Percentiles rank a stretch among this genome's conserved stretches.
These are phyloP conservation scores for Cataglyphis altisquamis DNA, from an alignment of 2,888 invertebrate genomes.

Conservation along the genomic window DNA sequence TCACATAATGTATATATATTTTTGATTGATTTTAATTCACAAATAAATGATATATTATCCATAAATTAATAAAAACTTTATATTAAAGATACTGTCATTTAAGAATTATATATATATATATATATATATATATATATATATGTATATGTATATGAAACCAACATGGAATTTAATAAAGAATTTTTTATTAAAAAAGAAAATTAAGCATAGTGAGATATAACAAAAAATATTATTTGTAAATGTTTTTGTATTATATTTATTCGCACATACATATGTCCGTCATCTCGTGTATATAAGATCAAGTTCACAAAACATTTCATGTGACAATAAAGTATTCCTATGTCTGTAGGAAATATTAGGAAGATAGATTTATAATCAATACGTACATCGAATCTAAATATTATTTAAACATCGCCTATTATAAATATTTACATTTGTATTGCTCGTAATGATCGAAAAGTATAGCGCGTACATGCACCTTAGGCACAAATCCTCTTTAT, in stretches of 20 bases:
- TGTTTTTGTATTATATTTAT: conserved; percentile 23
- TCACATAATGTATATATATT: not conserved
- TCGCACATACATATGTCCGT: not conserved
- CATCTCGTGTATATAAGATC: not conserved
- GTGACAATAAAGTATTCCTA: conserved; percentile 22
- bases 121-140: too few species aligned
- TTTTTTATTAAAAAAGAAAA: conserved; percentile 19
- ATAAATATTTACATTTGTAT: conserved; percentile 58
- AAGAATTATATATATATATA: too few species aligned
- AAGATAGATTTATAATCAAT: conserved; percentile 11
- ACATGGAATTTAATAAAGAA: too few species aligned
- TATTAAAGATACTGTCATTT: too few species aligned
- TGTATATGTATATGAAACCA: too few species aligned
- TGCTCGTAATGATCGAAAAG: conserved; percentile 63
- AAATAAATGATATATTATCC: not conserved
- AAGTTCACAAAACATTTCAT: conserved; percentile 29
- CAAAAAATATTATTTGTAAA: conserved; percentile 53
- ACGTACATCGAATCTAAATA: conserved; percentile 43
- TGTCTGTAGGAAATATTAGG: conserved; percentile 20
- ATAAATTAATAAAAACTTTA: not conserved
- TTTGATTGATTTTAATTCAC: conserved; percentile 2
- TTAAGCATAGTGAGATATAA: conserved; percentile 72
- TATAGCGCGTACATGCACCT: conserved; percentile 51
- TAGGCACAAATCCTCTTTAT: conserved; percentile 66
- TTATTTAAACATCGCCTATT: conserved; percentile 50